phyloP scores from a whole-genome alignment of 2,113 vertebrate species.

The Spea multiplicata region DNA sequence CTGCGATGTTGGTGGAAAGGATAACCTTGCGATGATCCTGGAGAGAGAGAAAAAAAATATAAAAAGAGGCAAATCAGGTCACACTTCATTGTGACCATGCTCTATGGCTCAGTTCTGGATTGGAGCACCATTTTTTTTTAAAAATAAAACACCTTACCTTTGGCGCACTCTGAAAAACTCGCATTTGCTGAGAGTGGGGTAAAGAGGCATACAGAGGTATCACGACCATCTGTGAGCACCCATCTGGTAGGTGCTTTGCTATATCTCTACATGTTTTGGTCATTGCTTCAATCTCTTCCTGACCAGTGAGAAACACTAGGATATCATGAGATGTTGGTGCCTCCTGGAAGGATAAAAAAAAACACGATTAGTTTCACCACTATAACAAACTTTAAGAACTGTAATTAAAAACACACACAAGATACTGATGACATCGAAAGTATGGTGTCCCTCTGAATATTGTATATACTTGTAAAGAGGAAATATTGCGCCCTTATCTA shows the following conservation, averaged over 20 bases:
- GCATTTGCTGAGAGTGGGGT: slow-evolving; percentile 84
- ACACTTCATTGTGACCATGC: no score
- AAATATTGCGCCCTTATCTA: no score
- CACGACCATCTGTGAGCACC: slow-evolving; percentile 76
- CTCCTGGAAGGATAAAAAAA: slow-evolving; percentile 67
- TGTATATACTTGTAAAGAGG: no score
- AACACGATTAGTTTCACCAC: not conserved
- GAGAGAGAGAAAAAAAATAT: slow-evolving; percentile 42
- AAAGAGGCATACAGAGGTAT: slow-evolving; percentile 91
- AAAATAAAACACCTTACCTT: slow-evolving; percentile 68
- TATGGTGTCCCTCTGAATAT: no score
- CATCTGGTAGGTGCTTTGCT: slow-evolving; percentile 82
- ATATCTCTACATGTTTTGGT: slow-evolving; percentile 90
- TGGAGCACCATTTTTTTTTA: no score
- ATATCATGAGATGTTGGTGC: slow-evolving; percentile 84
- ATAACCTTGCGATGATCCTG: slow-evolving; percentile 93
- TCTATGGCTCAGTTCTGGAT: no score
- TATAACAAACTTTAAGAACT: not conserved
- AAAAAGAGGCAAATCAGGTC: not conserved
- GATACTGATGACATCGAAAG: not conserved
- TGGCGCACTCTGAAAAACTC: slow-evolving; percentile 83
- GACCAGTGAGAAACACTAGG: slow-evolving; percentile 94
- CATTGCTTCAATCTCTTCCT: slow-evolving; percentile 96
- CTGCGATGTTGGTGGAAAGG: slow-evolving; percentile 94
- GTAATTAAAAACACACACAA: not conserved